phyloP scores from a whole-genome alignment of 2,888 invertebrate species.

The Stenotaenia linearis region DNA sequence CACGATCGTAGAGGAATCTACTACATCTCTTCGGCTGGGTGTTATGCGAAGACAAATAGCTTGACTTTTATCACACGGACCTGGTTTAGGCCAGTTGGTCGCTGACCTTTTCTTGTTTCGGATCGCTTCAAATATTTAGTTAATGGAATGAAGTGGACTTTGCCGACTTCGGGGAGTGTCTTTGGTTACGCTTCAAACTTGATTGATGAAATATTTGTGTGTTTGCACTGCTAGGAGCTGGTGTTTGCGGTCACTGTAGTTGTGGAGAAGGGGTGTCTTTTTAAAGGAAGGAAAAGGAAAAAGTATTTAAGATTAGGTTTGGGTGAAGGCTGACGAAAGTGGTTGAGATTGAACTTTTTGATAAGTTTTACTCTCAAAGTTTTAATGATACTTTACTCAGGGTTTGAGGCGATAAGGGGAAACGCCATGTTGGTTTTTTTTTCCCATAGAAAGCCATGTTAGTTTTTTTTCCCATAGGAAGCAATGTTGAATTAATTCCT shows the following conservation, averaged over 20 bases:
- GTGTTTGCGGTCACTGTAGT: neutral
- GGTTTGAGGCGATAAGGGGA: no score
- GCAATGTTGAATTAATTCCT: no score
- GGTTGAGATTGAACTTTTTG: no score
- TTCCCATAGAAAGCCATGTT: no score
- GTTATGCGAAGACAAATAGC: conserved; percentile 16
- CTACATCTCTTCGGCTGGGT: conserved; percentile 6
- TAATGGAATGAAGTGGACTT: conserved; percentile 24
- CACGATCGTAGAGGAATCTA: conserved; percentile 16
- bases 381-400: no score
- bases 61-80: neutral
- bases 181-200: neutral
- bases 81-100: neutral
- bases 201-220: conserved; percentile 10
- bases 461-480: no score
- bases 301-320: no score
- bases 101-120: neutral
- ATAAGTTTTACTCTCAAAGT: no score
- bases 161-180: conserved; percentile 9
- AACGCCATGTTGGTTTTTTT: no score
- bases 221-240: neutral
- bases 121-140: conserved; percentile 23
- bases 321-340: no score
- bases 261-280: neutral
- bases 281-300: no score